Evolutionary conservation across 2,797 vertebrate genomes (phyloP), one percentile per base, ranked within the genome.

Genomic region (Meriones psammophilus): DNA sequence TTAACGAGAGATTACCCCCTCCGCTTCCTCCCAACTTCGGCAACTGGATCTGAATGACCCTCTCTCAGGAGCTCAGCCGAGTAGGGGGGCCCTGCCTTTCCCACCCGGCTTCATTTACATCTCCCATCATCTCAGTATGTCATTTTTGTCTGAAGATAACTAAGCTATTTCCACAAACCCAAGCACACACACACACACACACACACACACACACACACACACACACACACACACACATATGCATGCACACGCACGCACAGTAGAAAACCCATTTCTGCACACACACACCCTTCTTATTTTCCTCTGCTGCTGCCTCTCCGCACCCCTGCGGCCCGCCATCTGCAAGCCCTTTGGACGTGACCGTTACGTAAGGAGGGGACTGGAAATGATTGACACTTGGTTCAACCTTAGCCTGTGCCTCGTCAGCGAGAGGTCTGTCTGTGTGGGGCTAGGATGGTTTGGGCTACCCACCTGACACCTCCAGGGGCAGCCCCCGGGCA

Each of bases 1-100:
- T 97, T 92, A 94, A 96, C 96, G 69, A 96, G 76, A 96, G 97
- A 97, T 98, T 90, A 89, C 79, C 94, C 81, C 78, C 30, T 86
- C 17, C 0, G 9, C 30, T 88, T 50, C 89, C 54, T 54, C 60
- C 80, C 96, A 95, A 97, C 97, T 79, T 95, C 54, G 24, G 85
- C 18, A 33, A 76, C 62, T 89, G 92, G 78, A 84, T 97, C 96
- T 96, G 91, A 92, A 33, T 92, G 91, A 91, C 93, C 96, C 68
- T 69, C 81, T 96, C 92, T 58, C 66, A 39, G 54, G 84, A 78
- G 87, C 79, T 73, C 18, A 1, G 74, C n/a, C 60, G 8, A 5
- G n/a, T 64, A 36, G 71, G 77, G 77, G 46, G 64, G 42, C 60
- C 66, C 95, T 96, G 92, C 83, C 94, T 96, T 89, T 36, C 68